phyloP scores from a whole-genome alignment of 2,113 vertebrate species.

The Sceloporus tristichus region DNA sequence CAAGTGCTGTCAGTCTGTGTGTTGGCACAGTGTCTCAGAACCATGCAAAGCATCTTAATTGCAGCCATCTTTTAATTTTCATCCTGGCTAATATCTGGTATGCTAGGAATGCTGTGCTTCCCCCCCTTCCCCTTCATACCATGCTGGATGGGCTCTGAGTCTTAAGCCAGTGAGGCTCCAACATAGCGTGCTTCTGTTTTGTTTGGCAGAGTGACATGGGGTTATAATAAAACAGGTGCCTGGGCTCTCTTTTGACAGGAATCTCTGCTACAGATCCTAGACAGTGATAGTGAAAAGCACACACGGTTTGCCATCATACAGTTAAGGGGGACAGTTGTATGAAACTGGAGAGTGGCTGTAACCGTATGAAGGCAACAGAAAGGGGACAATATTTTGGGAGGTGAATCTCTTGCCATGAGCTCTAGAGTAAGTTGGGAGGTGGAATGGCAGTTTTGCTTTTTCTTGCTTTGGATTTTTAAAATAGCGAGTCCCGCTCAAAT shows the following conservation, averaged over 20 bases:
- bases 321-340: slow-evolving; percentile 1
- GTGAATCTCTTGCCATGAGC: neutral
- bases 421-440: too few relatives aligned
- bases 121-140: slow-evolving; percentile 60
- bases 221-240: slow-evolving; percentile 44
- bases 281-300: slow-evolving; percentile 30
- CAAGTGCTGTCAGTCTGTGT: slow-evolving; percentile 54
- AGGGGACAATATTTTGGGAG: neutral
- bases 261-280: slow-evolving; percentile 38
- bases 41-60: slow-evolving; percentile 69
- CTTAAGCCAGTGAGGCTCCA: slow-evolving; percentile 60
- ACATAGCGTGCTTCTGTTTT: slow-evolving; percentile 59
- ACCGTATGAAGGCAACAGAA: neutral
- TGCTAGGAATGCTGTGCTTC: slow-evolving; percentile 64
- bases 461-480: too few relatives aligned
- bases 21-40: slow-evolving; percentile 63
- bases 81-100: slow-evolving; percentile 61
- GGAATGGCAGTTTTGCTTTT: neutral
- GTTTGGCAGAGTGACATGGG: slow-evolving; percentile 61
- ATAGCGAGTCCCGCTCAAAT: too few relatives aligned
- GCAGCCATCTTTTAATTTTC: slow-evolving; percentile 65
- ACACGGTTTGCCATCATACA: slow-evolving; percentile 27
- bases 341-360: neutral
- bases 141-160: slow-evolving; percentile 52
- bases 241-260: slow-evolving; percentile 35